phyloP scores from a whole-genome alignment of 1,140 invertebrate species.

The Tyrophagus putrescentiae region DNA sequence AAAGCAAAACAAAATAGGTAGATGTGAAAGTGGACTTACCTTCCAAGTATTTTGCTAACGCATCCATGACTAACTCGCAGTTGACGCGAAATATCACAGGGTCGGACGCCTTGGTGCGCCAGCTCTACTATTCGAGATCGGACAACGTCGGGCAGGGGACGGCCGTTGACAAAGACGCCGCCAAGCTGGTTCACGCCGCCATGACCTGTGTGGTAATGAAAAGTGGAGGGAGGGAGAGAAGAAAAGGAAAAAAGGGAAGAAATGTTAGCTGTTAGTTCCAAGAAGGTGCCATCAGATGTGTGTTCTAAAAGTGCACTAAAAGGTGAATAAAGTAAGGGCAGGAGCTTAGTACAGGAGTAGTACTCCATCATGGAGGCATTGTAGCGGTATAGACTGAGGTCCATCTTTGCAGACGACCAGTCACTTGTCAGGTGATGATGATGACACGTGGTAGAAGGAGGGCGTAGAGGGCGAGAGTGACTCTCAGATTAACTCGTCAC shows the following conservation, averaged over 20 bases:
- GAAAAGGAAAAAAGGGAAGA: background rate
- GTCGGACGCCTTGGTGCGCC: constrained; percentile 82
- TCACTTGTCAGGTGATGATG: background rate
- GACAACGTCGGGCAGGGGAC: constrained; percentile 83
- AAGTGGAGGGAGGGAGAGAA: too few relatives aligned
- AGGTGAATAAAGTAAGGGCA: background rate
- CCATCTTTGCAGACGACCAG: constrained; percentile 42
- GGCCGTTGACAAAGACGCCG: constrained; percentile 88
- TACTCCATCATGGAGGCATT: constrained; percentile 98
- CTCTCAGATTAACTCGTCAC: background rate
- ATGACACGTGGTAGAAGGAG: too few relatives aligned
- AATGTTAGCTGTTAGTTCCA: background rate
- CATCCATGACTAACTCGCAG: constrained; percentile 42
- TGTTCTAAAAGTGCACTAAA: background rate
- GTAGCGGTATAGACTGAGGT: constrained; percentile 81
- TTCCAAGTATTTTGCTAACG: constrained; percentile 40
- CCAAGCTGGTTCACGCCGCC: constrained; percentile 90
- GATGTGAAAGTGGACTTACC: constrained; percentile 28
- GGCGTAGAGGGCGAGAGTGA: too few relatives aligned
- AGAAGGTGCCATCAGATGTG: background rate
- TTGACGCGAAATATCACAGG: constrained; percentile 51
- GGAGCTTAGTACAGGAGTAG: constrained; percentile 71
- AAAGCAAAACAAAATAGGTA: background rate
- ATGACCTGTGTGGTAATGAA: constrained; percentile 48
- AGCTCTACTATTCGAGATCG: constrained; percentile 86